phyloP scores from a whole-genome alignment of 2,888 invertebrate species.

The Aricia artaxerxes region DNA sequence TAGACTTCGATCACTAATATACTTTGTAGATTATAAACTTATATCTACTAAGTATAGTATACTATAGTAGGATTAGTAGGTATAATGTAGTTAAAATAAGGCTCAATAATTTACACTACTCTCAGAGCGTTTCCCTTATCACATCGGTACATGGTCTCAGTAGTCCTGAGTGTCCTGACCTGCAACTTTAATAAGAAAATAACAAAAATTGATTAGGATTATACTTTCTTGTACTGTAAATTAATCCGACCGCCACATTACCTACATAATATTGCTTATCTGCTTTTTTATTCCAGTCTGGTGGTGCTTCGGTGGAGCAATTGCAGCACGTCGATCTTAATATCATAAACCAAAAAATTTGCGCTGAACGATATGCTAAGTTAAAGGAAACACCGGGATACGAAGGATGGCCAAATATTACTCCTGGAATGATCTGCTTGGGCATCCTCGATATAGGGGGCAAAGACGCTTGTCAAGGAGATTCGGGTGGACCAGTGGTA shows the following conservation, averaged over 20 bases:
- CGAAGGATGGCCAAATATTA: constrained; percentile 46
- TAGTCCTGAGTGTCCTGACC: too few relatives aligned
- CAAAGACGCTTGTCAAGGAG: constrained; percentile 46
- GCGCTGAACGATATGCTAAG: constrained; percentile 52
- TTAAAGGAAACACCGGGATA: constrained; percentile 48
- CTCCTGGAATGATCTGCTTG: constrained; percentile 58
- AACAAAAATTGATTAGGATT: too few relatives aligned
- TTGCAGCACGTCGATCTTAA: constrained; percentile 35
- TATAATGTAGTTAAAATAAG: too few relatives aligned
- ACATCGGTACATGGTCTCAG: too few relatives aligned
- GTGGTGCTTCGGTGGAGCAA: constrained; percentile 13
- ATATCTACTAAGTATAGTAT: too few relatives aligned
- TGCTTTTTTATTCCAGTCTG: constrained; percentile 18
- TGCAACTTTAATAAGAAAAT: too few relatives aligned
- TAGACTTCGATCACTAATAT: too few relatives aligned
- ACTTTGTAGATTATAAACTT: too few relatives aligned
- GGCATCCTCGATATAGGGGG: constrained; percentile 54
- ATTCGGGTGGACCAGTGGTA: constrained; percentile 50
- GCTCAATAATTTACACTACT: too few relatives aligned
- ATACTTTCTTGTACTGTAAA: too few relatives aligned
- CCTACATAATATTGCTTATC: background rate
- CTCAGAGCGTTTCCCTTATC: too few relatives aligned
- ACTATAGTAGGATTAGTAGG: too few relatives aligned
- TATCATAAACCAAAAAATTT: constrained; percentile 50
- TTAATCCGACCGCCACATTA: background rate